A percentile compares a stretch with the other conserved stretches of the same genome.
Conservation (phyloP, 2,113 vertebrate species). For the Struthio camelus region DNA sequence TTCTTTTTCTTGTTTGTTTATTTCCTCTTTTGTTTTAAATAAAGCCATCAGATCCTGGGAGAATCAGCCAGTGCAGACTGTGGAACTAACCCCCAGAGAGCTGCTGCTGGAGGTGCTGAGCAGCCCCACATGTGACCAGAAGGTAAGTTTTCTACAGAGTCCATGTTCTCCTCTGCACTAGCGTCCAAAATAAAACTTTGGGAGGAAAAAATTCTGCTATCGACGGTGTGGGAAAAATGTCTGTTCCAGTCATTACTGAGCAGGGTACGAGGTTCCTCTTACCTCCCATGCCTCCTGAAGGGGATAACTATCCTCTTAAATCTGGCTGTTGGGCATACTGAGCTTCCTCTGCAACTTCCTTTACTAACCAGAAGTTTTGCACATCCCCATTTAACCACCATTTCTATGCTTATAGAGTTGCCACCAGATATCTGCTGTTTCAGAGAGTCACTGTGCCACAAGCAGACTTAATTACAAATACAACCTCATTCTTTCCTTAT, state of each 20-base stretch:
- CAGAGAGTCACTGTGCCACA: not conserved
- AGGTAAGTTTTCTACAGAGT: not conserved
- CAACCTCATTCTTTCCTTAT: accelerated
- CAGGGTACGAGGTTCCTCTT: not conserved
- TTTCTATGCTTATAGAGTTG: not conserved
- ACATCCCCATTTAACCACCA: not conserved
- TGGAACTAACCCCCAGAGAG: not conserved
- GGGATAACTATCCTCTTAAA: not conserved
- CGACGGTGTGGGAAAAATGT: not conserved
- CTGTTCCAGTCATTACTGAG: not conserved
- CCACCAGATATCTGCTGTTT: not conserved
- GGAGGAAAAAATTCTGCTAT: not conserved
- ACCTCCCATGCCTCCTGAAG: not conserved
- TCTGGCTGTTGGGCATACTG: not conserved
- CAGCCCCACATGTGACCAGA: not conserved
- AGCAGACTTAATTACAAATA: not conserved
- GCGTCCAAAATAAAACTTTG: not conserved
- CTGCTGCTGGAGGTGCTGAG: not conserved
- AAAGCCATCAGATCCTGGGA: not conserved
- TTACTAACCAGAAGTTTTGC: not conserved
- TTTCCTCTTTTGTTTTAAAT: not conserved
- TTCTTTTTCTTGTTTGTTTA: not conserved
- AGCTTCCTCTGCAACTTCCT: not conserved
- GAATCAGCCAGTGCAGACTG: not conserved
- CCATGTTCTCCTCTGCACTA: not conserved